Conservation (phyloP, 2,888 invertebrate genomes). For the Norana najaformis region DNA sequence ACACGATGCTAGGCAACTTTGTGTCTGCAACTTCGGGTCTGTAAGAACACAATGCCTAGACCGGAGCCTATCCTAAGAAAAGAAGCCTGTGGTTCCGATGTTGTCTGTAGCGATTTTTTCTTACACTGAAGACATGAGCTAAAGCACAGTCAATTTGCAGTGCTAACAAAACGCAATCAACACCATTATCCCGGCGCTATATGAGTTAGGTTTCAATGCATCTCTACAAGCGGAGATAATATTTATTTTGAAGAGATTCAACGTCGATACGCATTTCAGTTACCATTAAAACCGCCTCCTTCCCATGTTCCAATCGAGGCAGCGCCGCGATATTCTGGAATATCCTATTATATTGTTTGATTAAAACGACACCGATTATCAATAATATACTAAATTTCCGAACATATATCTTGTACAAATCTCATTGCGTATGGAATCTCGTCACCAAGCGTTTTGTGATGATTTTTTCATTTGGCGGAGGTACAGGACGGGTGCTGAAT, state of each 20-base stretch:
- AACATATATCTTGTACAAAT: neutral
- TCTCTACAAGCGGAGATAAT: neutral
- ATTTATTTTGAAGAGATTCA: neutral
- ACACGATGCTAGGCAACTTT: neutral
- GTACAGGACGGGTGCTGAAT: neutral
- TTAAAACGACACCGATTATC: neutral
- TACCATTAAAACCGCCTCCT: neutral
- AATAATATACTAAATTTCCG: neutral
- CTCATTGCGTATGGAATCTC: neutral
- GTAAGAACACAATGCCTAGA: neutral
- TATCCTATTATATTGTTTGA: neutral
- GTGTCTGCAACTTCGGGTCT: neutral
- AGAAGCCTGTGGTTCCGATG: neutral
- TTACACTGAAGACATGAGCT: neutral
- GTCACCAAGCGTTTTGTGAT: neutral
- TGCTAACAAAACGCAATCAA: conserved; percentile 5
- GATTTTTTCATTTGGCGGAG: neutral
- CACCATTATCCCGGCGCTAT: neutral
- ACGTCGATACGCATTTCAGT: conserved; percentile 13
- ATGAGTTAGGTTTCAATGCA: neutral
- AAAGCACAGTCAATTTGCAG: neutral
- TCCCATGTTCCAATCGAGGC: neutral
- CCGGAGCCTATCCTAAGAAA: neutral
- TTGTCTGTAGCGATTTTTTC: neutral
- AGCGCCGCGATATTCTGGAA: neutral